A percentile compares a stretch with the other conserved stretches of the same genome.
These are phyloP conservation scores for Atlantisia rogersi DNA, from an alignment of 2,113 vertebrate genomes.

Conservation along the genomic window DNA sequence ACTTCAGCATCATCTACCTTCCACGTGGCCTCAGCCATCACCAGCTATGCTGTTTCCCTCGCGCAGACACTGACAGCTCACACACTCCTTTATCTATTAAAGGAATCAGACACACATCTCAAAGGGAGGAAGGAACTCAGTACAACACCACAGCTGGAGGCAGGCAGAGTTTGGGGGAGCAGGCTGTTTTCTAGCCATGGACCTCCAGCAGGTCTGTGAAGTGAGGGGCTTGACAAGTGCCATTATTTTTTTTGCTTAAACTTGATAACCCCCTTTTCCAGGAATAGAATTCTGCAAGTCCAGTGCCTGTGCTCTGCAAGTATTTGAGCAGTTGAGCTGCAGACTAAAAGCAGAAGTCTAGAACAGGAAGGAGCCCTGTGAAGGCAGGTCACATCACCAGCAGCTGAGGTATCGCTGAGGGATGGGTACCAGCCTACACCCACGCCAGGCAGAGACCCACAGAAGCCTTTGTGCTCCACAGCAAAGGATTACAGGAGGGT, in stretches of 20 bases:
- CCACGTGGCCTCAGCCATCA: not conserved
- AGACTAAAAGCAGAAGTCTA: not conserved
- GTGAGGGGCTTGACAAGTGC: not conserved
- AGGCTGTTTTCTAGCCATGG: not conserved
- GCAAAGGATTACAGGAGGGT: not conserved
- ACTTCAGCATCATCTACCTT: slow-evolving; percentile 20
- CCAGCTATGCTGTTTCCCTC: slow-evolving; percentile 7
- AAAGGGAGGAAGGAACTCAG: slow-evolving; percentile 29
- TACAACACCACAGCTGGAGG: not conserved
- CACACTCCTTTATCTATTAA: not conserved
- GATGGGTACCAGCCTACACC: not conserved
- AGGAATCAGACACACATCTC: not conserved
- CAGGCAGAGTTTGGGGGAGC: fast-evolving
- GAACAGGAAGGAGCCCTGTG: not conserved
- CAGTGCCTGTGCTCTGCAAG: not conserved
- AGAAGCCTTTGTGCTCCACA: slow-evolving; percentile 43
- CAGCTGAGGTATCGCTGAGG: slow-evolving; percentile 41
- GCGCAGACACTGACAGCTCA: not conserved
- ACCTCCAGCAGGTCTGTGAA: not conserved
- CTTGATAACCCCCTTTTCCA: not conserved
- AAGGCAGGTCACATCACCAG: slow-evolving; percentile 16
- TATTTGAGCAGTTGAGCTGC: slow-evolving; percentile 16
- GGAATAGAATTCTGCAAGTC: not conserved
- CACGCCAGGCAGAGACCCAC: not conserved
- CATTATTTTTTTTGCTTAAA: not conserved